Conservation (phyloP, 2,797 vertebrate genomes). For the Ateles fusciceps region DNA sequence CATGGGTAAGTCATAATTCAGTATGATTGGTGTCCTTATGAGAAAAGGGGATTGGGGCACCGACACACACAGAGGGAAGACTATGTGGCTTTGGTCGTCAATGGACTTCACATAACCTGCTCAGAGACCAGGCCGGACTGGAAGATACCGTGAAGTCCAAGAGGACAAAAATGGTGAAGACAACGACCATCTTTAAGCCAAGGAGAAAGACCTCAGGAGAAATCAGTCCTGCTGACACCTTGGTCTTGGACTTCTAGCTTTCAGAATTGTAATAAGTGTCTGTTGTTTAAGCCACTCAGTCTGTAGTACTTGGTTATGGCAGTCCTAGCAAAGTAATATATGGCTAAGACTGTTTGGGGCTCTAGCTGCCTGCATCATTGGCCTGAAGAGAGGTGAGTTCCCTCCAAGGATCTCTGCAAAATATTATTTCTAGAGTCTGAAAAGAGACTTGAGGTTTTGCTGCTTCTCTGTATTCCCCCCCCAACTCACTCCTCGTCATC, state of each 20-base stretch:
- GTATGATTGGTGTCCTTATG: too few species aligned
- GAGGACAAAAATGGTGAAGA: background rate
- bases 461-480: background rate
- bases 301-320: background rate
- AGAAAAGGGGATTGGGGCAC: background rate
- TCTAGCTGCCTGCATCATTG: too few species aligned
- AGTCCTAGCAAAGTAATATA: background rate
- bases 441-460: background rate
- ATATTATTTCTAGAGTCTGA: background rate
- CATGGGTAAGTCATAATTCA: background rate
- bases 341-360: background rate
- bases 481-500: too few species aligned
- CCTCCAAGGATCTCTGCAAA: background rate
- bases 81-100: background rate
- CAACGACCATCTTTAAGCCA: accelerated
- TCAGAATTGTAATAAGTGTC: background rate
- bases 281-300: background rate
- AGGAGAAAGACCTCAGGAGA: background rate
- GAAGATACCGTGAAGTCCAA: background rate
- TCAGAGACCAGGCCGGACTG: background rate
- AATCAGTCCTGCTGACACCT: background rate
- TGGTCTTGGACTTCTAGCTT: background rate
- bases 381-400: background rate
- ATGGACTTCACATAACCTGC: background rate
- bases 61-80: background rate